Evolutionary conservation across 2,113 vertebrate genomes (phyloP).

Genomic region (Ictalurus furcatus): DNA sequence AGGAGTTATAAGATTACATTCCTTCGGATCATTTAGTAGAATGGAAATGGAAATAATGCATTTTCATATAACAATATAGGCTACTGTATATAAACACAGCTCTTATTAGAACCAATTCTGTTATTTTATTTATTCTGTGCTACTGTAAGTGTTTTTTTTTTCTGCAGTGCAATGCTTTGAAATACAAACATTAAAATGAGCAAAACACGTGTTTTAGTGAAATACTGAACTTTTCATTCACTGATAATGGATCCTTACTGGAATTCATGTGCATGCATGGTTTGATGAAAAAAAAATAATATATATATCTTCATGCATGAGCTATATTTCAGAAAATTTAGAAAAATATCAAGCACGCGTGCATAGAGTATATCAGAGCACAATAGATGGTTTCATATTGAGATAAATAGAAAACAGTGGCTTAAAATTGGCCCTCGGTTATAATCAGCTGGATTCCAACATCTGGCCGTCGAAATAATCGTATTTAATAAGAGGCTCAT

Average conservation of each 20-base stretch:
- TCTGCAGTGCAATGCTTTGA: neutral
- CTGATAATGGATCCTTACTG: neutral
- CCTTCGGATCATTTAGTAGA: neutral
- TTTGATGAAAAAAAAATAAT: neutral
- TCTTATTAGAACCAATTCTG: neutral
- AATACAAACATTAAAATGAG: neutral
- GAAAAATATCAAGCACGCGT: neutral
- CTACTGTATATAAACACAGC: neutral
- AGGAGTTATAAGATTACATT: neutral
- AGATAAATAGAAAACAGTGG: neutral
- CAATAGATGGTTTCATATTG: neutral
- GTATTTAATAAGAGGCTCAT: neutral
- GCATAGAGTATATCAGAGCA: neutral
- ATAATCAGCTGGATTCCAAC: neutral
- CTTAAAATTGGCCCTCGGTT: neutral
- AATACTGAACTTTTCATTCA: neutral
- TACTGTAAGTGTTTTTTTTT: neutral
- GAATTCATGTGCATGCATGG: neutral
- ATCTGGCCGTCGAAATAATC: neutral
- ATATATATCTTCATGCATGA: neutral
- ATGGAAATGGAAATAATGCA: constrained; percentile 1
- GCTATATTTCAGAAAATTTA: neutral
- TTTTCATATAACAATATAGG: neutral
- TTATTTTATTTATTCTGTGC: neutral
- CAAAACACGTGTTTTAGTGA: neutral